phyloP scores from a whole-genome alignment of 2,888 invertebrate species.

The Scaptodrosophila latifasciaeformis region DNA sequence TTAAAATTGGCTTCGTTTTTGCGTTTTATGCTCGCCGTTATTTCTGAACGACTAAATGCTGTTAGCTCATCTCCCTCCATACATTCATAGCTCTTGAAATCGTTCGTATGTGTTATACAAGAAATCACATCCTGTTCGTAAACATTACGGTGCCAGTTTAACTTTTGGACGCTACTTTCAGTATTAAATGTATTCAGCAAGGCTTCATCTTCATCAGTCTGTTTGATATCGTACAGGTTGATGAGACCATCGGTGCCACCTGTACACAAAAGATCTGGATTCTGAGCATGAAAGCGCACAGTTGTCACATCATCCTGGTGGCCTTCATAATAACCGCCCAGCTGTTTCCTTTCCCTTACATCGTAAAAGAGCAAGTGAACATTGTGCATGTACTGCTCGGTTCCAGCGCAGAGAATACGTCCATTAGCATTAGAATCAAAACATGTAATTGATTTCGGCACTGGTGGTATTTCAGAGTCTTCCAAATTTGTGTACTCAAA shows the following conservation, averaged over 20 bases:
- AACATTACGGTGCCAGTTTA: conserved; percentile 76
- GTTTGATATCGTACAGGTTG: conserved; percentile 86
- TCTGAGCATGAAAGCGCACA: conserved; percentile 83
- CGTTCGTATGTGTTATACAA: conserved; percentile 83
- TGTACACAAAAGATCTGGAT: conserved; percentile 81
- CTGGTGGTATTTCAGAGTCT: conserved; percentile 57
- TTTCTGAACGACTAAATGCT: conserved; percentile 77
- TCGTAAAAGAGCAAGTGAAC: conserved; percentile 90
- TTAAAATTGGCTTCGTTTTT: conserved; percentile 80
- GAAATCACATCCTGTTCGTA: conserved; percentile 77
- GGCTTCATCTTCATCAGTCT: conserved; percentile 87
- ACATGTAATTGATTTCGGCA: conserved; percentile 79
- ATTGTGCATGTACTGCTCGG: conserved; percentile 81
- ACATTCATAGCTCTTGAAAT: conserved; percentile 82
- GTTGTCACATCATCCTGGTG: conserved; percentile 87
- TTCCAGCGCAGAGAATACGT: conserved; percentile 84
- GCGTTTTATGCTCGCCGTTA: conserved; percentile 79
- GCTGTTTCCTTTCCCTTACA: conserved; percentile 78
- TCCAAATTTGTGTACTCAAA: conserved; percentile 40
- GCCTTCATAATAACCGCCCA: conserved; percentile 89
- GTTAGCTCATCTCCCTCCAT: conserved; percentile 79
- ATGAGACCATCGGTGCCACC: conserved; percentile 90
- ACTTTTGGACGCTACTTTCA: conserved; percentile 83
- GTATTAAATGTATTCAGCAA: conserved; percentile 85
- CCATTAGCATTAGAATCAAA: conserved; percentile 86